Evolutionary conservation across 2,113 vertebrate species (phyloP).

Genomic region (Macrotis lagotis): DNA sequence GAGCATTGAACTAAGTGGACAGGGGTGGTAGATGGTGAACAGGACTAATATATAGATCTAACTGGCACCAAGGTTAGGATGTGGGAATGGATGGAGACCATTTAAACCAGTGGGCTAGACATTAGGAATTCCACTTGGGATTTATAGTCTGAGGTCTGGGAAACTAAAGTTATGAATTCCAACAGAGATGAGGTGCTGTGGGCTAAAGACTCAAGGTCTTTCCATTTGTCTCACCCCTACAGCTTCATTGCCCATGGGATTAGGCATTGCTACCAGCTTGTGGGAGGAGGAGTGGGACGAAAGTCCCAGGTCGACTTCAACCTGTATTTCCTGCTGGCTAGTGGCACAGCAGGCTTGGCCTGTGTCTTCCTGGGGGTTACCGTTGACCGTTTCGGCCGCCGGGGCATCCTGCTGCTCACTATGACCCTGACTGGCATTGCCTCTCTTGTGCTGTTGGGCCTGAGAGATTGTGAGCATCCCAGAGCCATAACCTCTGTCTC

Average conservation of each 20-base stretch:
- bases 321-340: constrained; percentile 90
- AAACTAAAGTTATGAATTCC: neutral
- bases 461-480: constrained; percentile 89
- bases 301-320: constrained; percentile 89
- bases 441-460: constrained; percentile 90
- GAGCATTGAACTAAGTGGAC: constrained; percentile 74
- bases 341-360: constrained; percentile 88
- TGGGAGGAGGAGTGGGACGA: constrained; percentile 87
- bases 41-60: neutral
- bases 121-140: neutral
- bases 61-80: constrained; percentile 50
- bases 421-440: constrained; percentile 92
- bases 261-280: constrained; percentile 88
- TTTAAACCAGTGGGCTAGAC: constrained; percentile 3
- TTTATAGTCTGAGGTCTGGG: neutral
- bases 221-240: constrained; percentile 30
- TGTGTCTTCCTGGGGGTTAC: constrained; percentile 90
- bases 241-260: constrained; percentile 94
- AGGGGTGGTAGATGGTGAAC: neutral
- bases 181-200: neutral
- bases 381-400: constrained; percentile 89
- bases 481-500: constrained; percentile 27
- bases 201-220: neutral
- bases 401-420: constrained; percentile 90
- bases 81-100: constrained; percentile 21